phyloP scores from a whole-genome alignment of 2,797 vertebrate species.

The Notolabrus celidotus region DNA sequence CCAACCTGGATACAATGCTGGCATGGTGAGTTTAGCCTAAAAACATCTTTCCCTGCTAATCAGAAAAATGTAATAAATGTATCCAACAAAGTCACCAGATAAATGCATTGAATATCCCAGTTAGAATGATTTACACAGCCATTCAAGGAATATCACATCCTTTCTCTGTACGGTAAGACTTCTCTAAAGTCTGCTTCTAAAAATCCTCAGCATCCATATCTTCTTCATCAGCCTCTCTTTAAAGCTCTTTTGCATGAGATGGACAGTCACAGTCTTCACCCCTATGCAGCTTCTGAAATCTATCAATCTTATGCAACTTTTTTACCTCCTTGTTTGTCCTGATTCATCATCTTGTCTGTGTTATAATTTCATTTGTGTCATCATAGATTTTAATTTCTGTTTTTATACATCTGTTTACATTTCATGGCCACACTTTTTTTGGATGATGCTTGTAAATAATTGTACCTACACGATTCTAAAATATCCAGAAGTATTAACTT shows the following conservation, averaged over 20 bases:
- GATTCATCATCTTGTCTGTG: constrained; percentile 17
- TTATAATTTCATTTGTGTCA: constrained; percentile 17
- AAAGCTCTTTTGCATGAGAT: constrained; percentile 56
- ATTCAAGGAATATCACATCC: constrained; percentile 56
- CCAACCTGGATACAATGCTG: constrained; percentile 80
- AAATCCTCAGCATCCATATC: constrained; percentile 37
- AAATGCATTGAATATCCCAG: constrained; percentile 64
- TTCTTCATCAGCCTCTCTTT: constrained; percentile 30
- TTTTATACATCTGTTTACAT: neutral
- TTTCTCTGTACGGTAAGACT: constrained; percentile 70
- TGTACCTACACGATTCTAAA: too few species aligned
- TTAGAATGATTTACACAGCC: constrained; percentile 70
- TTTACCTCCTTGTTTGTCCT: constrained; percentile 26
- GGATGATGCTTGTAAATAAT: constrained; percentile 17
- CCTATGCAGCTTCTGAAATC: constrained; percentile 19
- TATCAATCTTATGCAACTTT: too few species aligned
- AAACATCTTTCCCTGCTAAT: neutral
- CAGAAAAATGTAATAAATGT: constrained; percentile 18
- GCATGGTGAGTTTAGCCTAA: constrained; percentile 88
- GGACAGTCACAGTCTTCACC: constrained; percentile 13
- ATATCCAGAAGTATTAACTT: neutral
- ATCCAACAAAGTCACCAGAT: constrained; percentile 37
- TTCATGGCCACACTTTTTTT: constrained; percentile 63
- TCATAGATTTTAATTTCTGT: constrained; percentile 16
- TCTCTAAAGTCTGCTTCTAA: constrained; percentile 43